phyloP scores from a whole-genome alignment of 2,888 invertebrate species.

The Cheilosia vulpina region DNA sequence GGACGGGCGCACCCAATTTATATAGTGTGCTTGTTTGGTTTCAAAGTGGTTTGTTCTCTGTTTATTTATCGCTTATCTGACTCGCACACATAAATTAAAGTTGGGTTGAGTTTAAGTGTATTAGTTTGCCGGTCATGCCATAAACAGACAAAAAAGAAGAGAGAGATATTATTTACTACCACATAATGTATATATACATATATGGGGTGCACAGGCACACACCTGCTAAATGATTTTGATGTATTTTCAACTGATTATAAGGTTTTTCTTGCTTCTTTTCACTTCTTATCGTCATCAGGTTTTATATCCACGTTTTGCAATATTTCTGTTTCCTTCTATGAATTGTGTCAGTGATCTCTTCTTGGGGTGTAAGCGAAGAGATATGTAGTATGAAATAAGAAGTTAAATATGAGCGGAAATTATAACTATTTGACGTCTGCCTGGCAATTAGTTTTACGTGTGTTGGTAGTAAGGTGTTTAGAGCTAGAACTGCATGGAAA shows the following conservation, averaged over 20 bases:
- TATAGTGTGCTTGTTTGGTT: background rate
- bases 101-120: constrained; percentile 13
- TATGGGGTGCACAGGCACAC: constrained; percentile 25
- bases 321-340: constrained; percentile 17
- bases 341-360: constrained; percentile 67
- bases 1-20: constrained; percentile 15
- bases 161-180: background rate
- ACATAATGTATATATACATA: background rate
- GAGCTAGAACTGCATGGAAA: too few relatives aligned
- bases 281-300: constrained; percentile 25
- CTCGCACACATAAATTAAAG: constrained; percentile 34
- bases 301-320: constrained; percentile 59
- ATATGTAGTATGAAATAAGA: background rate
- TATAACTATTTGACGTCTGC: background rate
- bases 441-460: background rate
- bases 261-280: constrained; percentile 13
- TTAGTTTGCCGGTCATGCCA: constrained; percentile 62
- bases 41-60: constrained; percentile 33
- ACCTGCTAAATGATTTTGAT: constrained; percentile 38
- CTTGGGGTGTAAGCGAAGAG: too few relatives aligned
- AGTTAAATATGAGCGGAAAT: background rate
- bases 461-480: too few relatives aligned
- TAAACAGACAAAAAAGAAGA: constrained; percentile 18
- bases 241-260: constrained; percentile 43
- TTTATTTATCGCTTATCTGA: constrained; percentile 57